A percentile compares a stretch with the other conserved stretches of the same genome.
Conservation (phyloP, 2,113 vertebrate genomes). For the Vidua macroura region DNA sequence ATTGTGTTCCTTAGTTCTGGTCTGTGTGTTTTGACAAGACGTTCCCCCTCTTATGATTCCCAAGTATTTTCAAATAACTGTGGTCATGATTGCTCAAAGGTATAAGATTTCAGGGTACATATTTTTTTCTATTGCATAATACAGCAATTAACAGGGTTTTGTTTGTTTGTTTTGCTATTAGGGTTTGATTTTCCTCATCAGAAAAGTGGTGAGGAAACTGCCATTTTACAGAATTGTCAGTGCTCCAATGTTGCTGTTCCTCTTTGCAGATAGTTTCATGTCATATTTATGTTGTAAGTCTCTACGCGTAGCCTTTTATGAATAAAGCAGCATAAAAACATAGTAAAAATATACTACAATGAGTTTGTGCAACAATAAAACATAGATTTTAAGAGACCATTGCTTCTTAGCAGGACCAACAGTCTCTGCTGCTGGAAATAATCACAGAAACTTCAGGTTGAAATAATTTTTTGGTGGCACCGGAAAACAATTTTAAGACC, state of each 20-base stretch:
- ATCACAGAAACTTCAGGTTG: neutral
- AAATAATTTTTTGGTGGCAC: neutral
- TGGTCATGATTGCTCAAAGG: neutral
- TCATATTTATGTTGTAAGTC: neutral
- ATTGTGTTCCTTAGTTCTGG: neutral
- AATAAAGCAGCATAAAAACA: neutral
- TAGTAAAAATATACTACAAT: neutral
- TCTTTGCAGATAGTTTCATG: neutral
- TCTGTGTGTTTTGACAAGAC: neutral
- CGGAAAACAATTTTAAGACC: neutral
- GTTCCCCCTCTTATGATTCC: neutral
- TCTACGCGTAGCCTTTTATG: neutral
- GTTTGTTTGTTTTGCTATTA: neutral
- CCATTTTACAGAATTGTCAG: neutral
- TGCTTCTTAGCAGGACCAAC: neutral
- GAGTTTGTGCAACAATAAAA: neutral
- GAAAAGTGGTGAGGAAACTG: neutral
- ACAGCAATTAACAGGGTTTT: neutral
- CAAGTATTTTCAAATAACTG: neutral
- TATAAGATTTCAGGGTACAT: neutral
- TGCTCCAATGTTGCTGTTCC: neutral
- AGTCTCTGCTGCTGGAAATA: neutral
- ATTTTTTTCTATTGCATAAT: neutral
- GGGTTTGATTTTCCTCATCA: neutral
- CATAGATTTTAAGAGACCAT: neutral